These are phyloP conservation scores for Conomelus anceps DNA, from an alignment of 2,888 invertebrate species.

Conservation along the genomic window DNA sequence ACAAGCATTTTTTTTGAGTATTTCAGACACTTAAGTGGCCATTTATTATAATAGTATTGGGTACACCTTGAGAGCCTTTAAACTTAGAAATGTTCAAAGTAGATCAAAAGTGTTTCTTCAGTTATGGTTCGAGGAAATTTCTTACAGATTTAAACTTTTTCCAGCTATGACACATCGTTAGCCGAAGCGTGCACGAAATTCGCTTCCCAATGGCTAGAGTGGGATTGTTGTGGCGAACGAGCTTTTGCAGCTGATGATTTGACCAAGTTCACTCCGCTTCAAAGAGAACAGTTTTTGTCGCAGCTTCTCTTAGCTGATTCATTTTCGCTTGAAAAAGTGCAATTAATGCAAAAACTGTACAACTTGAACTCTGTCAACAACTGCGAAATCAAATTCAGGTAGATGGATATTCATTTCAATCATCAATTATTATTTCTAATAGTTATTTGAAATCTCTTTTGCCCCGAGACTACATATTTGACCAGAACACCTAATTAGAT, in stretches of 20 bases:
- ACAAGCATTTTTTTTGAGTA: too few species aligned
- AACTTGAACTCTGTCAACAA: slow-evolving; percentile 60
- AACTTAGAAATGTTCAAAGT: too few species aligned
- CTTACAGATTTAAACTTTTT: neutral
- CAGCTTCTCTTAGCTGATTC: slow-evolving; percentile 54
- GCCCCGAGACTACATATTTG: too few species aligned
- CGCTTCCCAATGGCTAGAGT: slow-evolving; percentile 50
- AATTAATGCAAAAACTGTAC: slow-evolving; percentile 58
- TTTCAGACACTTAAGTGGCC: too few species aligned
- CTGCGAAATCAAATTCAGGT: slow-evolving; percentile 63
- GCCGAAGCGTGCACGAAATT: slow-evolving; percentile 54
- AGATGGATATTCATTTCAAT: slow-evolving; percentile 12
- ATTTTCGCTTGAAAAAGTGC: slow-evolving; percentile 51
- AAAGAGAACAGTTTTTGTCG: slow-evolving; percentile 62
- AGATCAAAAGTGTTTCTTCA: too few species aligned
- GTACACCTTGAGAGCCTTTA: too few species aligned
- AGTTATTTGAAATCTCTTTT: neutral
- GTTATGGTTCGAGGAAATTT: neutral
- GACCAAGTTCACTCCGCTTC: slow-evolving; percentile 52
- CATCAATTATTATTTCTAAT: slow-evolving; percentile 14
- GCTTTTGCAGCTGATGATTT: slow-evolving; percentile 50
- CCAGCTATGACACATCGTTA: slow-evolving; percentile 61
- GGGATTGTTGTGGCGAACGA: slow-evolving; percentile 41
- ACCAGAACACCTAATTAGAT: too few species aligned
- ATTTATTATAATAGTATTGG: too few species aligned